A percentile compares a stretch with the other conserved stretches of the same genome.
Conservation (phyloP, 2,113 vertebrate genomes). For the Steatornis caripensis region DNA sequence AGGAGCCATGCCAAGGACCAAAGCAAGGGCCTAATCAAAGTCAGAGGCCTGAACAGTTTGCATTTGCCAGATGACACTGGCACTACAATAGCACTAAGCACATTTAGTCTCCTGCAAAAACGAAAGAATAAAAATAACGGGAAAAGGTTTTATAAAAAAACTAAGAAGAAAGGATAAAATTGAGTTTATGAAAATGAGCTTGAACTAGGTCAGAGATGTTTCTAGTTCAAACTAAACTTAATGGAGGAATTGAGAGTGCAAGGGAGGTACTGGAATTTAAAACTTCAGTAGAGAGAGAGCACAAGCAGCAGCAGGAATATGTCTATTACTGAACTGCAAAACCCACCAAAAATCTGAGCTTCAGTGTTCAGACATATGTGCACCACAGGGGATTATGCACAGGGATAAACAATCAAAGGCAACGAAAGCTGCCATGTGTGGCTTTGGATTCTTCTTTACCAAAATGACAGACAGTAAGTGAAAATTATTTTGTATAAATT, state of each 20-base stretch:
- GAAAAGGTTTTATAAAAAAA: background rate
- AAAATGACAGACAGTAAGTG: background rate
- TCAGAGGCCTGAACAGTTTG: background rate
- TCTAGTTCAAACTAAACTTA: background rate
- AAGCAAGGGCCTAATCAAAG: background rate
- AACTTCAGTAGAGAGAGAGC: background rate
- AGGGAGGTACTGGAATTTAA: background rate
- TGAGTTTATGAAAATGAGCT: background rate
- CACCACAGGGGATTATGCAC: background rate
- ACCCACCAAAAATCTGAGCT: background rate
- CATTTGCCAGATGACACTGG: background rate
- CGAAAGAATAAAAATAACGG: background rate
- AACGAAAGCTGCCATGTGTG: background rate
- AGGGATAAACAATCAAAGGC: background rate
- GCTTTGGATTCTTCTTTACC: background rate
- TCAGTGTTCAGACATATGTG: background rate
- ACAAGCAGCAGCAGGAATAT: background rate
- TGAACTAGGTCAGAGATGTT: background rate
- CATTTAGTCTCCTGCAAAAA: background rate
- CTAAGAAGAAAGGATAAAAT: background rate
- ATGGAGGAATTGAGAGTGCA: background rate
- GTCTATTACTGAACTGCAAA: background rate
- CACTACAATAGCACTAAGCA: background rate
- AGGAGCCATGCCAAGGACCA: background rate
- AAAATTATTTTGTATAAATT: background rate